Base-by-base conservation (phyloP, 1,140 invertebrate genomes). In the Acromyrmex charruanus region DNA sequence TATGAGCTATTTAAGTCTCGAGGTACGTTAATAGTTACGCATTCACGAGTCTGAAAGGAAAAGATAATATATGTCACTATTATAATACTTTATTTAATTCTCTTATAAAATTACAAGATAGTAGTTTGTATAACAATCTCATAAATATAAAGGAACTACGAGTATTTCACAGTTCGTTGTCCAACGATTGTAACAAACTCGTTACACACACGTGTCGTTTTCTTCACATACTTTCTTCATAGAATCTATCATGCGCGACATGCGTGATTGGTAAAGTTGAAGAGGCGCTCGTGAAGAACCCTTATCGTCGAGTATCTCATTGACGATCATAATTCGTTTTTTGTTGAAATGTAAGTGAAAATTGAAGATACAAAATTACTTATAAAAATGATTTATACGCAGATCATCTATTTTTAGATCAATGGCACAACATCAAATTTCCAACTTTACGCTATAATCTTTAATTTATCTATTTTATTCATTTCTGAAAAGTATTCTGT, bases 221-320 rank as follows among this genome's bases (percentile, higher is more conserved):
- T 28, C 44, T 74, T 72, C 66, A 16, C 55, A 58, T n/a, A 58
- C n/a, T 61, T 59, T 75, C 28, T 7, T 7, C 35, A 31, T 21
- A 39, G 77, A 25, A 18, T 18, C n/a, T 49, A 31, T 85, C 81
- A 77, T 65, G 81, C 58, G 58, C 71, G 81, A 59, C 55, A 77
- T 44, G 44, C 81, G 81, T 85, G 81, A 85, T 74, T 49, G 44
- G 58, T 63, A 35, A 82, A 63, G 21, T 75, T 61, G 31, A 10
- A 51, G 16, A 18, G 28, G 18, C 3, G 53, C 53, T 69, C 9
- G 35, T 51, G 71, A 31, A 51, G 21, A 39, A 74, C 35, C 3
- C 16, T 82, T 39, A 9, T 39, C 6, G 35, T 39, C 31, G 68
- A 59, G 25, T 74, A 49, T 61, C 7, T 49, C 39, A 5, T 49